Evolutionary conservation across 2,888 invertebrate species (phyloP).

Genomic region (Halictus ligatus): DNA sequence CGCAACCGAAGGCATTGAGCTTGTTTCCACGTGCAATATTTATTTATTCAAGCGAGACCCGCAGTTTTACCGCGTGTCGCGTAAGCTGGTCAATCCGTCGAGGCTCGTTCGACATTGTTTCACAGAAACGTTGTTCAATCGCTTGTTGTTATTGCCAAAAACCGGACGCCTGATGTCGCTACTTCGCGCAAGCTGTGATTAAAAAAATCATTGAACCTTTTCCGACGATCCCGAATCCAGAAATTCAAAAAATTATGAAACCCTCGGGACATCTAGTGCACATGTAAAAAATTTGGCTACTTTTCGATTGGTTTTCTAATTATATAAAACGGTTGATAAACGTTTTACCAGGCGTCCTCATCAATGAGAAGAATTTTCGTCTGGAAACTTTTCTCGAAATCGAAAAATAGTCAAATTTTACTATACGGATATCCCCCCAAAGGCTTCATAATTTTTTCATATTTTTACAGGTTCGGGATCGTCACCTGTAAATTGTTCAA

Average conservation of each 20-base stretch:
- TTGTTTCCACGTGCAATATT: neutral
- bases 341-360: too few relatives aligned
- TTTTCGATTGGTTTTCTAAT: too few relatives aligned
- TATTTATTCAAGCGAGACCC: neutral
- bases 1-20: neutral
- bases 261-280: neutral
- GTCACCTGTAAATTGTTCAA: neutral
- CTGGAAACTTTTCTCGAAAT: too few relatives aligned
- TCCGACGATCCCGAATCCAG: neutral
- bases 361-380: too few relatives aligned
- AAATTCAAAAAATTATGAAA: neutral
- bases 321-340: too few relatives aligned
- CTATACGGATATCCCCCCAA: neutral
- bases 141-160: conserved; percentile 42
- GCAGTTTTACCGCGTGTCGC: neutral
- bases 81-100: conserved; percentile 30
- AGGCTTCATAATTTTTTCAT: too few relatives aligned
- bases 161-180: neutral
- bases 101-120: conserved; percentile 14
- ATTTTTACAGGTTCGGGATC: neutral
- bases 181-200: neutral
- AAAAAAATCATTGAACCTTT: neutral
- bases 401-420: too few relatives aligned
- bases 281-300: neutral
- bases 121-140: conserved; percentile 43